A percentile compares a stretch with the other conserved stretches of the same genome.
These are phyloP conservation scores for Poeciliopsis turneri DNA, from an alignment of 2,797 vertebrate genomes.

Conservation along the genomic window DNA sequence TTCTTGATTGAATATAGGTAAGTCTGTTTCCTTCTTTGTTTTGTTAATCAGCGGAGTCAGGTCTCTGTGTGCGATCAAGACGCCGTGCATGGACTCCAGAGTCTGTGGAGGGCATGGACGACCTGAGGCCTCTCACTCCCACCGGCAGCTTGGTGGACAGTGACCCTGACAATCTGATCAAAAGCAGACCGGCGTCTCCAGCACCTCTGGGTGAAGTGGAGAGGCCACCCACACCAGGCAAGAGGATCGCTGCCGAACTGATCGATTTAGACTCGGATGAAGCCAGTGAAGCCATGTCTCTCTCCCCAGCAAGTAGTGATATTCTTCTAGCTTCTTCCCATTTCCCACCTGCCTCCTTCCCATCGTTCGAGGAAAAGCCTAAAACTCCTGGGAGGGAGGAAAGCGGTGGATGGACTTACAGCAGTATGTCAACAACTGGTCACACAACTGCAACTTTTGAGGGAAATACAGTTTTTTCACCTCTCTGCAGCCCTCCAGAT, in stretches of 20 bases:
- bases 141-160: conserved; percentile 79
- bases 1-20: background rate
- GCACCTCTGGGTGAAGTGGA: conserved; percentile 77
- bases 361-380: conserved; percentile 84
- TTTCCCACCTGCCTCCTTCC: conserved; percentile 68
- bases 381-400: conserved; percentile 89
- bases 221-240: conserved; percentile 85
- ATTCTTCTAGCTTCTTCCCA: conserved; percentile 26
- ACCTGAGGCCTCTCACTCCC: conserved; percentile 79
- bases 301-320: conserved; percentile 48
- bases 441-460: conserved; percentile 78
- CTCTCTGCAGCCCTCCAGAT: conserved; percentile 47
- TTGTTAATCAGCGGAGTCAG: conserved; percentile 46
- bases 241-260: conserved; percentile 70
- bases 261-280: conserved; percentile 72
- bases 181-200: conserved; percentile 73
- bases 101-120: conserved; percentile 44
- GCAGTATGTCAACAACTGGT: conserved; percentile 83
- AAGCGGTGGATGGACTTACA: conserved; percentile 73
- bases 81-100: conserved; percentile 69
- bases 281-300: conserved; percentile 68
- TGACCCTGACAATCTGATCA: conserved; percentile 75
- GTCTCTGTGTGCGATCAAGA: conserved; percentile 67
- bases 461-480: conserved; percentile 55
- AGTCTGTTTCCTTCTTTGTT: background rate